phyloP scores from a whole-genome alignment of 2,113 vertebrate genomes.

The Petroica traversi region DNA sequence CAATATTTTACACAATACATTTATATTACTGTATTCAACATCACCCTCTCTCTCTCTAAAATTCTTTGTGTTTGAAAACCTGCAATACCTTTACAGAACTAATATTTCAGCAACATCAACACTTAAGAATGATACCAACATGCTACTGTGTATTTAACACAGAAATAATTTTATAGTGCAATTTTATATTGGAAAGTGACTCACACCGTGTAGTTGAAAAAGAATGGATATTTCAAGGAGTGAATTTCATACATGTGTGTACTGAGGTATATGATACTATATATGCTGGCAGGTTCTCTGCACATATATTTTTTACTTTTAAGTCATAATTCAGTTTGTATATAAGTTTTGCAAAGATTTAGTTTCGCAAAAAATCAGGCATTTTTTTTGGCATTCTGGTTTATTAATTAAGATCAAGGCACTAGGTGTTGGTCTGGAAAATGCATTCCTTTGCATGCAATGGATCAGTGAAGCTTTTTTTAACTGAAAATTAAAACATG shows the following conservation, averaged over 20 bases:
- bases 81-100: background rate
- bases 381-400: background rate
- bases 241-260: background rate
- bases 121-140: background rate
- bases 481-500: background rate
- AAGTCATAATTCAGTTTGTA: background rate
- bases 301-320: background rate
- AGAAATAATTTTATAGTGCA: background rate
- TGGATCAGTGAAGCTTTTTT: background rate
- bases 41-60: background rate
- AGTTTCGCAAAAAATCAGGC: background rate
- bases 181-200: background rate
- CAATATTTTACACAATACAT: accelerated
- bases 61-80: background rate
- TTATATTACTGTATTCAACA: background rate
- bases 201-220: background rate
- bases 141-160: background rate
- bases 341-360: background rate
- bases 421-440: background rate
- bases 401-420: background rate
- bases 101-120: background rate
- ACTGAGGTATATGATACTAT: background rate
- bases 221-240: background rate
- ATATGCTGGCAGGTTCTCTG: background rate
- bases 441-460: background rate